Evolutionary conservation across 2,113 vertebrate genomes (phyloP).

Genomic region (Delphinus delphis): DNA sequence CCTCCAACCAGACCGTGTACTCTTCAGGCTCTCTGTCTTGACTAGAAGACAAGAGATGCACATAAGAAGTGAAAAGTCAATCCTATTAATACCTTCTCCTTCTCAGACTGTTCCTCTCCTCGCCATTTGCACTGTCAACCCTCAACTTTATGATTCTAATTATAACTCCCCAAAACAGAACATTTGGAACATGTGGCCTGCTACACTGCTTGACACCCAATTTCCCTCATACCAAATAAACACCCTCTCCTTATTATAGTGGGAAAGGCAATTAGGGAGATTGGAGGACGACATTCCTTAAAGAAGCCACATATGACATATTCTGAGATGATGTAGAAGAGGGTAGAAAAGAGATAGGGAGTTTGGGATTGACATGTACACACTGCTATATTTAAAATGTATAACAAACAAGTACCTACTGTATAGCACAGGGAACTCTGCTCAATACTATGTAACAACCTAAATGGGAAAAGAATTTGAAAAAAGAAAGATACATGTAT

Average conservation of each 20-base stretch:
- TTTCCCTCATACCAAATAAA: background rate
- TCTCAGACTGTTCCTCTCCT: background rate
- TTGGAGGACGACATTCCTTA: background rate
- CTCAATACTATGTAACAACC: background rate
- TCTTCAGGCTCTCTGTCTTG: background rate
- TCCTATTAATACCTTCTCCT: background rate
- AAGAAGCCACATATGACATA: background rate
- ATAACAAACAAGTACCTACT: background rate
- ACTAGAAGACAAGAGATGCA: background rate
- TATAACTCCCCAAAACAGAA: background rate
- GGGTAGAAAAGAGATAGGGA: background rate
- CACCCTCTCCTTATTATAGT: background rate
- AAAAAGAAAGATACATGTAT: rapidly evolving
- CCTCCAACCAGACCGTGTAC: background rate
- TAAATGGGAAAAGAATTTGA: background rate
- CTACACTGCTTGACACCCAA: background rate
- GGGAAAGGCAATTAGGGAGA: background rate
- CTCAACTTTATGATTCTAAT: background rate
- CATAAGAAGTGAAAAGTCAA: background rate
- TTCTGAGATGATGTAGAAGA: background rate
- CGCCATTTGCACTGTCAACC: background rate
- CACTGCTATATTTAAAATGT: background rate
- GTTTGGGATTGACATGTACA: background rate
- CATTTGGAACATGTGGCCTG: background rate
- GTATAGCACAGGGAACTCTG: background rate